Conservation (phyloP, 1,140 invertebrate genomes). For the Mya arenaria region DNA sequence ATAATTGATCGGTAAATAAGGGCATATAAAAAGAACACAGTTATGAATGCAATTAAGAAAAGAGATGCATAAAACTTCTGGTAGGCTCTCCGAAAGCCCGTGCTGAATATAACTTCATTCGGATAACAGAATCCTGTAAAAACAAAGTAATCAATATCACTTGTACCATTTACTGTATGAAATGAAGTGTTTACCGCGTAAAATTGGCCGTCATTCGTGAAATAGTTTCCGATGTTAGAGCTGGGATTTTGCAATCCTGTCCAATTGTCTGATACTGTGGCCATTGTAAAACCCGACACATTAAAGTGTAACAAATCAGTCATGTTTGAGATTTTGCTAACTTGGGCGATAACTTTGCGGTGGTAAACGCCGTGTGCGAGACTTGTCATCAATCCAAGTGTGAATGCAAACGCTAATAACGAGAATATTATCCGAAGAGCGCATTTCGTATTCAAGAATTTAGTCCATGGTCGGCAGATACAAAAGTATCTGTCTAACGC, state of each 20-base stretch:
- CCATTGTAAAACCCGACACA: background rate
- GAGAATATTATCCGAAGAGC: constrained; percentile 71
- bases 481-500: constrained; percentile 80
- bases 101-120: constrained; percentile 59
- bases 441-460: constrained; percentile 70
- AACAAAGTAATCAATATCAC: no score
- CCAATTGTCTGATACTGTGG: no score
- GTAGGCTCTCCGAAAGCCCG: constrained; percentile 58
- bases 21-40: constrained; percentile 72
- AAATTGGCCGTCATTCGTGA: background rate
- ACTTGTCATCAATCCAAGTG: constrained; percentile 73
- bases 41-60: constrained; percentile 70
- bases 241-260: background rate
- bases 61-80: constrained; percentile 73
- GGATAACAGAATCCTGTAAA: constrained; percentile 57
- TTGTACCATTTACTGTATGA: background rate
- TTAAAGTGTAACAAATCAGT: background rate
- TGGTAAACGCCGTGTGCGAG: constrained; percentile 69
- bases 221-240: background rate
- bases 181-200: background rate
- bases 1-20: constrained; percentile 72
- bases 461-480: constrained; percentile 79
- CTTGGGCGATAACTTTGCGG: background rate
- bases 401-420: constrained; percentile 70
- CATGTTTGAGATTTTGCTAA: background rate